A percentile compares a stretch with the other conserved stretches of the same genome.
phyloP scores from a whole-genome alignment of 2,113 vertebrate species.

The Paracanthobrama guichenoti region DNA sequence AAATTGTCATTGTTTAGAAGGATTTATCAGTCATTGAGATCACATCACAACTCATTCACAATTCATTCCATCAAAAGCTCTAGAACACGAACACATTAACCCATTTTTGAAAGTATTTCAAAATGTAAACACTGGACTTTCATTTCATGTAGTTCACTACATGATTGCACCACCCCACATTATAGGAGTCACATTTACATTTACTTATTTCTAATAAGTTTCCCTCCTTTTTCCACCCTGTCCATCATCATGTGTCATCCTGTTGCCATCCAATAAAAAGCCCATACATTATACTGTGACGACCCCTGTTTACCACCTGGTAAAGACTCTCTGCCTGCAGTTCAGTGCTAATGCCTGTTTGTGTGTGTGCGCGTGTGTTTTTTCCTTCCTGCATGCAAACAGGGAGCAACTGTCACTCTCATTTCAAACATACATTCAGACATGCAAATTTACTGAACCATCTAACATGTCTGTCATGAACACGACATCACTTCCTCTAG shows the following conservation, averaged over 20 bases:
- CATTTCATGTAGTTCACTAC: constrained; percentile 9
- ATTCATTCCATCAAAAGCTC: constrained; percentile 43
- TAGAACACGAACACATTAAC: constrained; percentile 41
- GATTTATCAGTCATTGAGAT: constrained; percentile 26
- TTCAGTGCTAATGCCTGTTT: constrained; percentile 54
- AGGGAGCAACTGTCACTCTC: constrained; percentile 47
- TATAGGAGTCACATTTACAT: constrained; percentile 44
- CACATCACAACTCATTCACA: constrained; percentile 47
- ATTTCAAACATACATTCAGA: constrained; percentile 37
- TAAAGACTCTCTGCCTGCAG: constrained; percentile 71
- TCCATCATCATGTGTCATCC: constrained; percentile 69
- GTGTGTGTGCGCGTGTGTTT: constrained; percentile 12
- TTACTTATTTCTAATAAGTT: constrained; percentile 66
- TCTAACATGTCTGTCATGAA: constrained; percentile 41
- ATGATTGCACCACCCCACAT: constrained; percentile 18
- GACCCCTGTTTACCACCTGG: constrained; percentile 81
- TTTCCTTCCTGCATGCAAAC: constrained; percentile 32
- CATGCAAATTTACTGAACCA: constrained; percentile 44
- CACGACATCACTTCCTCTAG: constrained; percentile 32
- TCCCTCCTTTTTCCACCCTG: constrained; percentile 68
- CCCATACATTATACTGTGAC: constrained; percentile 77
- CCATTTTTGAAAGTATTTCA: constrained; percentile 52
- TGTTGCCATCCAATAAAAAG: constrained; percentile 73
- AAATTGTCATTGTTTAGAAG: constrained; percentile 43
- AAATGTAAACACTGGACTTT: constrained; percentile 13